phyloP scores from a whole-genome alignment of 2,113 vertebrate genomes.

The Trogon melanurus region DNA sequence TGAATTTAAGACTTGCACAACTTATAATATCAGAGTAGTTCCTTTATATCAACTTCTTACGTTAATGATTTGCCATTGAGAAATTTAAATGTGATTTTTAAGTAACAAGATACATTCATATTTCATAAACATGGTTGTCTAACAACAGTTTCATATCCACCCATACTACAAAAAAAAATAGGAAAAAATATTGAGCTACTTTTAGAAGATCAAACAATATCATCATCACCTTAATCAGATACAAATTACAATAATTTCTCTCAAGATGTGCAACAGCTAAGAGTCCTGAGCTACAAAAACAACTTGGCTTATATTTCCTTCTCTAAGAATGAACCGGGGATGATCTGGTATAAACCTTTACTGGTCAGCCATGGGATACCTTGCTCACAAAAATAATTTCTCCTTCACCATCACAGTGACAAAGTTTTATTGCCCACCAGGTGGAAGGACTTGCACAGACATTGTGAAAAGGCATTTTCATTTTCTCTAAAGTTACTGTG shows the following conservation, averaged over 20 bases:
- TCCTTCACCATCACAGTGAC: not conserved
- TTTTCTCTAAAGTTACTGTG: not conserved
- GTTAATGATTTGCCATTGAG: not conserved
- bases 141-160: not conserved
- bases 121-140: not conserved
- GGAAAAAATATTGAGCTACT: not conserved
- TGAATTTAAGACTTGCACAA: not conserved
- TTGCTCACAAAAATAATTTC: not conserved
- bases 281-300: not conserved
- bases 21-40: not conserved
- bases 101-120: not conserved
- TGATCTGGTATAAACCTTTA: not conserved
- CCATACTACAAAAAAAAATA: not conserved
- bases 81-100: not conserved
- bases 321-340: not conserved
- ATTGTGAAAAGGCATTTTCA: not conserved
- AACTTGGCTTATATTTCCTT: not conserved
- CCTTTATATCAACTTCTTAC: not conserved
- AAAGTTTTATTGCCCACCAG: not conserved
- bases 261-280: not conserved
- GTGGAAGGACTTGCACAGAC: not conserved
- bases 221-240: not conserved
- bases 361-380: not conserved
- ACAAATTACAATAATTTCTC: not conserved
- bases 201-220: not conserved